Evolutionary conservation across 1,140 invertebrate genomes (phyloP), one percentile per base, ranked within the genome.

Genomic region (Pomacea maculata): DNA sequence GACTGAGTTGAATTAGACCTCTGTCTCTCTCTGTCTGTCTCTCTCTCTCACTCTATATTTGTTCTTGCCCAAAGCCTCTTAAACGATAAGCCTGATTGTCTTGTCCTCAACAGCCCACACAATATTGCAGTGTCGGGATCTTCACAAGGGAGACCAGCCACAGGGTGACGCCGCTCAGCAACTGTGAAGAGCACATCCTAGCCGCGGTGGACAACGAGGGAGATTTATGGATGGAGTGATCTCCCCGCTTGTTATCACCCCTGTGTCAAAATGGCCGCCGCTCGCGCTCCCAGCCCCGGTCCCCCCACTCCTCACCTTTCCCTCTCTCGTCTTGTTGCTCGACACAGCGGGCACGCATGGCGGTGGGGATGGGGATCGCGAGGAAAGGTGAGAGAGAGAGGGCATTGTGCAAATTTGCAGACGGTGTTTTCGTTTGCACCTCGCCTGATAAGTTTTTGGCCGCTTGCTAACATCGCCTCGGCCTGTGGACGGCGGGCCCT

Each of bases 381-480:
- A 45, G 34, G 34, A 45, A 45, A 45, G 34, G 34, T 45, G 34
- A 45, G 34, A 45, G 34, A 45, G 34, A n/a, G 34, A 10, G 6
- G 14, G 57, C 45, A 63, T 63, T 77, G 64, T 52, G 75, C 54
- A 67, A 77, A 77, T 77, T 77, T 17, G 63, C 55, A 52, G 7
- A n/a, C 64, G 63, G 14, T 77, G 75, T 77, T 77, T n/a, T 65
- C 63, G 61, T 77, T 77, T 65, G 64, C 75, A 63, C 75, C 75
- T 68, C 63, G 34, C n/a, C 75, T 77, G 64, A 77, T 77, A 77
- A 77, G 63, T 77, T 68, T 25, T 70, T 21, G 29, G 25, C 45
- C 57, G 52, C 34, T 5, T 64, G 75, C 75, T 57, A 75, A 75
- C 73, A 75, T 15, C 52, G 73, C 17, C 29, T 9, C 10, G 71